These are phyloP conservation scores for Dromaius novaehollandiae DNA, from an alignment of 2,113 vertebrate genomes.

Conservation along the genomic window DNA sequence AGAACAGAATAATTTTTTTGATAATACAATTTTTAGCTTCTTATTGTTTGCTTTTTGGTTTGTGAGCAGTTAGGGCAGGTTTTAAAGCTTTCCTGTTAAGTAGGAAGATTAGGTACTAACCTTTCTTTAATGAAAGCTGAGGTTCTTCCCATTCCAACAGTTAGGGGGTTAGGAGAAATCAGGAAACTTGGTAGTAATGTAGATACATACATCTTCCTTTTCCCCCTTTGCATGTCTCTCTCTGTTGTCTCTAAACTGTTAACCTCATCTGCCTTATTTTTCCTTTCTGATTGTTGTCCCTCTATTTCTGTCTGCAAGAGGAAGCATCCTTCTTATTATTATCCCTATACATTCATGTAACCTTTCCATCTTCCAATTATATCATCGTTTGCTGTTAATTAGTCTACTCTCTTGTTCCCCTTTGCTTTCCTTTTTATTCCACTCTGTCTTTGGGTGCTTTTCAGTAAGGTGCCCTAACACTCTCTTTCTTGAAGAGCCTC, in stretches of 20 bases:
- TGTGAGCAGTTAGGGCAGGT: not conserved
- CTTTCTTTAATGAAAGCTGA: not conserved
- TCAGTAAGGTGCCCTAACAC: not conserved
- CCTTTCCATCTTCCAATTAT: not conserved
- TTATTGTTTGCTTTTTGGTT: not conserved
- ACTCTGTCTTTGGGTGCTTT: not conserved
- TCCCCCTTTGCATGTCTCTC: not conserved
- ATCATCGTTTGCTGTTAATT: not conserved
- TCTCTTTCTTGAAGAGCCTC: not conserved
- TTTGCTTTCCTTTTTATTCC: not conserved
- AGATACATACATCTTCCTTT: not conserved
- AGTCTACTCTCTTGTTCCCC: not conserved
- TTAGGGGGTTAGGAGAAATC: not conserved
- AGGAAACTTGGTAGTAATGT: not conserved
- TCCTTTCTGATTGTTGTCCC: not conserved
- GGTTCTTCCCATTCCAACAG: not conserved
- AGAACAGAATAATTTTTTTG: not conserved
- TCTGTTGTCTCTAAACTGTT: not conserved
- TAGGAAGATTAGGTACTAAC: not conserved
- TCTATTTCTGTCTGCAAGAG: not conserved
- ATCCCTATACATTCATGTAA: not conserved
- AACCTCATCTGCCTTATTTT: not conserved
- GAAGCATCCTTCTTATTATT: not conserved
- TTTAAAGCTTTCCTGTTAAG: not conserved
- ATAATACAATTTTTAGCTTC: not conserved